Percentiles rank a stretch among this genome's conserved stretches.
Conservation (phyloP, 2,797 vertebrate species). For the Eulemur rubriventer region DNA sequence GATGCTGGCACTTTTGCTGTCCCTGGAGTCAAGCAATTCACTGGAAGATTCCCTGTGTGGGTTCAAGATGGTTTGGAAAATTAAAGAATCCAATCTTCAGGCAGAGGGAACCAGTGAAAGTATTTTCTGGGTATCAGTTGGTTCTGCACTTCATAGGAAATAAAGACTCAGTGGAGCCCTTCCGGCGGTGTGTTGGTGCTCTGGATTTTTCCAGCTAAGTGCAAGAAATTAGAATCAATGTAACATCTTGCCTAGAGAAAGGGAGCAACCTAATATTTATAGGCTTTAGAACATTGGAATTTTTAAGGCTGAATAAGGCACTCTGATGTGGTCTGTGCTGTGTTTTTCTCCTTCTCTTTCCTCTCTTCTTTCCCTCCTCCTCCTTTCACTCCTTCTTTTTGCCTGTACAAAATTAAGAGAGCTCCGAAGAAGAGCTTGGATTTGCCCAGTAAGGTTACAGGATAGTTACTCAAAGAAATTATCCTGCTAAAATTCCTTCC, state of each 20-base stretch:
- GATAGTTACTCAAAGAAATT: neutral
- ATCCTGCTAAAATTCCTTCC: neutral
- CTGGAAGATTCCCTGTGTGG: neutral
- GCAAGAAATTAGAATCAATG: neutral
- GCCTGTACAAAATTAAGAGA: neutral
- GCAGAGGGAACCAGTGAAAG: neutral
- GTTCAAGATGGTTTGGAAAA: slow-evolving; percentile 5
- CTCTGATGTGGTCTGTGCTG: neutral
- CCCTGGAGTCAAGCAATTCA: neutral
- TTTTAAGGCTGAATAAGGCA: neutral
- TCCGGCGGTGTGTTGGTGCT: neutral
- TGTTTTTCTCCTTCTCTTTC: neutral
- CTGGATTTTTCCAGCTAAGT: neutral
- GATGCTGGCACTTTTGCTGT: neutral
- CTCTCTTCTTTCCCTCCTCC: neutral
- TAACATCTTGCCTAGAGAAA: neutral
- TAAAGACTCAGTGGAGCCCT: neutral
- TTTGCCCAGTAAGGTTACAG: neutral
- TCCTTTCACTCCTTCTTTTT: neutral
- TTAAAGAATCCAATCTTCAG: neutral
- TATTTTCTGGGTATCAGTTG: slow-evolving; percentile 26
- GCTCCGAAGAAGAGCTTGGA: neutral
- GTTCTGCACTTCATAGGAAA: slow-evolving; percentile 2
- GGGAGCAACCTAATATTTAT: slow-evolving; percentile 11
- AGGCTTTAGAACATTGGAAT: neutral